Conservation (phyloP, 2,888 invertebrate genomes). For the Lochmaea crataegi region DNA sequence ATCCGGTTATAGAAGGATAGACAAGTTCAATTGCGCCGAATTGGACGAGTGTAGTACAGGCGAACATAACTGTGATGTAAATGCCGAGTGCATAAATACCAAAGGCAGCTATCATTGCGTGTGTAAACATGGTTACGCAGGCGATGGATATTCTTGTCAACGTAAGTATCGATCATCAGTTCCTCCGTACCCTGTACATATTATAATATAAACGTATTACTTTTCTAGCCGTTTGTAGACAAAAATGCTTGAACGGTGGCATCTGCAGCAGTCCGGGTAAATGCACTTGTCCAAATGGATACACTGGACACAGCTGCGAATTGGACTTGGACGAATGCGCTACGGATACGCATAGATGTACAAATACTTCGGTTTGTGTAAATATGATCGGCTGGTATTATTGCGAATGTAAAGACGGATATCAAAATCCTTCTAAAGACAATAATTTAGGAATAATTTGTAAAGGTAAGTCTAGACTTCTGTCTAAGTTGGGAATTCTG, state of each 20-base stretch:
- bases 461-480: conserved; percentile 66
- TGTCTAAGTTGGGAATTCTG: too few species aligned
- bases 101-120: conserved; percentile 84
- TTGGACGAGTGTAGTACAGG: conserved; percentile 82
- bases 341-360: conserved; percentile 77
- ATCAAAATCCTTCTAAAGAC: conserved; percentile 71
- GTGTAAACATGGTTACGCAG: conserved; percentile 78
- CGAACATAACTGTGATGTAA: conserved; percentile 78
- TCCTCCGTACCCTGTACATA: too few species aligned
- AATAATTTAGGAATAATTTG: conserved; percentile 72
- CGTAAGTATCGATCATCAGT: conserved; percentile 70
- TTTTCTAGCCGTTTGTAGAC: conserved; percentile 81
- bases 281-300: conserved; percentile 85
- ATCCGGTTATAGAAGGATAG: conserved; percentile 79
- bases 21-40: conserved; percentile 84
- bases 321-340: conserved; percentile 89
- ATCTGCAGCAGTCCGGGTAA: conserved; percentile 80
- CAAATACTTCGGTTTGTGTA: conserved; percentile 81
- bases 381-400: conserved; percentile 93
- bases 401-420: conserved; percentile 86
- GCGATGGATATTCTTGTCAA: conserved; percentile 82
- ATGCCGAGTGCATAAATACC: conserved; percentile 85
- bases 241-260: conserved; percentile 87
- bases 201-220: conserved; percentile 71
- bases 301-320: conserved; percentile 85